phyloP scores from a whole-genome alignment of 1,140 invertebrate species.

The Oncopodura yosiiana region DNA sequence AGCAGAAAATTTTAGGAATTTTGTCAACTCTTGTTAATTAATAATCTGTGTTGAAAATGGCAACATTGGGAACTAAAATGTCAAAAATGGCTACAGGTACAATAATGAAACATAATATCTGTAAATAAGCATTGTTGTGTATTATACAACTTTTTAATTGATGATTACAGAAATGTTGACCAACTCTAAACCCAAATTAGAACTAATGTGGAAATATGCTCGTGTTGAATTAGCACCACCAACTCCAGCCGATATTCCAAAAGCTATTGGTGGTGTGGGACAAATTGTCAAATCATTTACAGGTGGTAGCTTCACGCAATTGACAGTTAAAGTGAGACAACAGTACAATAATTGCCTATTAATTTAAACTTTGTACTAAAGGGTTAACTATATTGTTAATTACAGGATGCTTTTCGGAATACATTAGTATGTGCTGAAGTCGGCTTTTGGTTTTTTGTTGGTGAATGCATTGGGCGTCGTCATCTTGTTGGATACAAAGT shows the following conservation, averaged over 20 bases:
- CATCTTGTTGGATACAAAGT: conserved; percentile 82
- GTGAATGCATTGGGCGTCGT: conserved; percentile 92
- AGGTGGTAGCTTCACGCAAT: conserved; percentile 66
- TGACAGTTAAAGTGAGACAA: conserved; percentile 58
- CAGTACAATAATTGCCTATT: background rate
- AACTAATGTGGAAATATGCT: conserved; percentile 74
- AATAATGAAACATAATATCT: no score
- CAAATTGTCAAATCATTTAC: conserved; percentile 59
- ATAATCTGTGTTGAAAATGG: no score
- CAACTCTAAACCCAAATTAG: conserved; percentile 56
- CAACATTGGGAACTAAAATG: no score
- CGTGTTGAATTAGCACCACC: conserved; percentile 87
- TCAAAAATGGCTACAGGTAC: no score
- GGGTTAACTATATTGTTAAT: no score
- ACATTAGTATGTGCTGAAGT: conserved; percentile 78
- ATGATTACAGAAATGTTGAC: no score
- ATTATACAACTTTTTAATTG: no score
- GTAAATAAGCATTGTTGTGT: no score
- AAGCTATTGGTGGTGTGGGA: conserved; percentile 61
- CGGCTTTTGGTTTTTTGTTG: conserved; percentile 88
- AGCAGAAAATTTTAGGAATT: no score
- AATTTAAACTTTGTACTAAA: no score
- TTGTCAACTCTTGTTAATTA: no score
- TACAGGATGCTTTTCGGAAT: conserved; percentile 78
- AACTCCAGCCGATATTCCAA: conserved; percentile 68